Percentiles rank a stretch among this genome's conserved stretches.
Evolutionary conservation across 2,888 invertebrate genomes (phyloP).

Genomic region (Trachelus iudaicus): DNA sequence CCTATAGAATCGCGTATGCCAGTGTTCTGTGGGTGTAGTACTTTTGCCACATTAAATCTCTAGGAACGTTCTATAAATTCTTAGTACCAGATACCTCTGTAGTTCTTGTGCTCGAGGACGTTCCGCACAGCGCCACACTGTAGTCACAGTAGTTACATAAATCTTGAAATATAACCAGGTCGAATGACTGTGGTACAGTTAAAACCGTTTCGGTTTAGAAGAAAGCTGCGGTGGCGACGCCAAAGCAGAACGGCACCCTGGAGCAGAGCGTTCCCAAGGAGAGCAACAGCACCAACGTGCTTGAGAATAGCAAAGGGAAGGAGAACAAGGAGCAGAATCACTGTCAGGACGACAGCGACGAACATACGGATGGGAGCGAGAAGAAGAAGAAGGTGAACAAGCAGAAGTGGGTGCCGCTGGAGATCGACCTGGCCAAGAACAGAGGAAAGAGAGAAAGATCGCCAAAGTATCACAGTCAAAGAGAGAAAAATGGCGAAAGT

Average conservation of each 20-base stretch:
- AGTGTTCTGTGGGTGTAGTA: conserved; percentile 51
- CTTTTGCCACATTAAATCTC: conserved; percentile 51
- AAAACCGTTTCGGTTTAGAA: conserved; percentile 40
- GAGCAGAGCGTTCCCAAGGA: conserved; percentile 53
- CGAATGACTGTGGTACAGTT: conserved; percentile 10
- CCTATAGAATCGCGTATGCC: conserved; percentile 36
- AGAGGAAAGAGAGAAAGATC: conserved; percentile 74
- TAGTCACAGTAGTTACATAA: not conserved
- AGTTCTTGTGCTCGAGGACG: not conserved
- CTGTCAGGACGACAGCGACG: conserved; percentile 65
- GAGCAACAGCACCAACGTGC: conserved; percentile 35
- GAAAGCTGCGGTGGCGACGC: conserved; percentile 48
- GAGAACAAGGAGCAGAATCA: conserved; percentile 61
- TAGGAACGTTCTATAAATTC: not conserved
- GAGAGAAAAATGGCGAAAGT: conserved; percentile 62
- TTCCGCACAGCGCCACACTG: not conserved
- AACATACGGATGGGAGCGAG: conserved; percentile 60
- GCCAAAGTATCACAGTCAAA: conserved; percentile 61
- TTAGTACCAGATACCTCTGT: not conserved
- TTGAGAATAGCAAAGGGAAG: conserved; percentile 53
- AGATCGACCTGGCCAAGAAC: conserved; percentile 83
- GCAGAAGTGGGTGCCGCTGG: conserved; percentile 93
- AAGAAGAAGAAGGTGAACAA: conserved; percentile 69
- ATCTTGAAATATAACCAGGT: not conserved
- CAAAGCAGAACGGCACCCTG: conserved; percentile 66